Percentiles rank a stretch among this genome's conserved stretches.
Evolutionary conservation across 2,888 invertebrate genomes (phyloP).

Genomic region (Graphium colonna): DNA sequence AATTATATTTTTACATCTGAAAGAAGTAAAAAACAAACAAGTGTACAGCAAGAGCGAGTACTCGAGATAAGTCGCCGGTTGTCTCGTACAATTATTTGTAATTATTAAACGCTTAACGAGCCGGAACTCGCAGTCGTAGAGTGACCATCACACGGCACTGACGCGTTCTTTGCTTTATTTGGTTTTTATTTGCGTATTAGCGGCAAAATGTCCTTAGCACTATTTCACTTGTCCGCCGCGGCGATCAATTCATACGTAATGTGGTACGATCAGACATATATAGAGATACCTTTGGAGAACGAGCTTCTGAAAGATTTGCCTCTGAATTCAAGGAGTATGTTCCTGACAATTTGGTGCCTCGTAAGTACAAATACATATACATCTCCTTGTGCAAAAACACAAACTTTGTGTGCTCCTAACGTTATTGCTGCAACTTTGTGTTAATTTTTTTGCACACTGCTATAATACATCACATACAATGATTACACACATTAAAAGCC

Average conservation of each 20-base stretch:
- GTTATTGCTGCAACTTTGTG: too few relatives aligned
- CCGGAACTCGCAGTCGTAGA: slow-evolving; percentile 7
- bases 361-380: slow-evolving; percentile 37
- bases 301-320: slow-evolving; percentile 44
- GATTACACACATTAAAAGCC: too few relatives aligned
- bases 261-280: slow-evolving; percentile 57
- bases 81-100: slow-evolving; percentile 1
- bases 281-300: slow-evolving; percentile 48
- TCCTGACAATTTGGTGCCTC: slow-evolving; percentile 59
- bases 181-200: not conserved
- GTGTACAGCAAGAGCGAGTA: not conserved
- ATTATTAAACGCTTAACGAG: slow-evolving; percentile 6
- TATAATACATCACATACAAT: not conserved
- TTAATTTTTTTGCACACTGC: not conserved
- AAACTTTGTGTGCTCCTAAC: too few relatives aligned
- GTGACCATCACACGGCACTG: not conserved
- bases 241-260: slow-evolving; percentile 45
- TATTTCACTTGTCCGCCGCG: slow-evolving; percentile 49
- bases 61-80: not conserved
- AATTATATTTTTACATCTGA: too few relatives aligned
- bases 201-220: slow-evolving; percentile 36
- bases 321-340: slow-evolving; percentile 49
- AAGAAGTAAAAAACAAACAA: not conserved
- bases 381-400: not conserved
- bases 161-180: not conserved